These are phyloP conservation scores for Adelognathus sp. DNA, from an alignment of 2,888 invertebrate genomes.

Conservation along the genomic window DNA sequence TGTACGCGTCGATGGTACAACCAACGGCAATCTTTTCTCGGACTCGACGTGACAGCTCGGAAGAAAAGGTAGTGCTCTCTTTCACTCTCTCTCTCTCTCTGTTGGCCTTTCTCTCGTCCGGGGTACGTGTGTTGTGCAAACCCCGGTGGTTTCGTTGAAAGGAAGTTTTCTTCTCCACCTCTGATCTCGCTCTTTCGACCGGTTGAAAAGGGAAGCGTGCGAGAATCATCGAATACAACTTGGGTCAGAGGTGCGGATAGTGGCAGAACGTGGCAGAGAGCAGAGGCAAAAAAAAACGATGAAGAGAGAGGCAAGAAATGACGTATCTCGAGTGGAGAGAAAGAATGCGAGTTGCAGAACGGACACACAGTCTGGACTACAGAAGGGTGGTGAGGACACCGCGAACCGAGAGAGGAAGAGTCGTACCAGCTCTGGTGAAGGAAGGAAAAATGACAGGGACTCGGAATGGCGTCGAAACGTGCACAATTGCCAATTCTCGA, in stretches of 20 bases:
- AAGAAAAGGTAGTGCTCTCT: conserved; percentile 26
- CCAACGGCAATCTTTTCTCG: conserved; percentile 29
- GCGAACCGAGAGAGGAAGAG: neutral
- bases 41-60: conserved; percentile 31
- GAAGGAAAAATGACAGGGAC: conserved; percentile 56
- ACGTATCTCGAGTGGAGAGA: neutral
- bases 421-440: neutral
- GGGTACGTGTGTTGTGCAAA: too few species aligned
- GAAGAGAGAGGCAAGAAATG: conserved; percentile 1
- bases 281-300: too few species aligned
- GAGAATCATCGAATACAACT: neutral
- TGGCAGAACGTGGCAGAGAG: neutral
- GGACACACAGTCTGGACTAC: neutral
- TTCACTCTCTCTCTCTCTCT: too few species aligned
- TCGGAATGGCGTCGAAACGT: conserved; percentile 63
- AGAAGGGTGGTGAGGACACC: neutral
- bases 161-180: neutral
- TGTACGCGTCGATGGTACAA: conserved; percentile 41
- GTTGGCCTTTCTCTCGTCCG: too few species aligned
- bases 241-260: neutral
- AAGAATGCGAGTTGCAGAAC: conserved; percentile 28
- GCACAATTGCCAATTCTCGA: conserved; percentile 71
- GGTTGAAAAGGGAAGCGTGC: neutral
- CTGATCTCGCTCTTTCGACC: conserved; percentile 1
- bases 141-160: conserved; percentile 3